phyloP scores from a whole-genome alignment of 2,113 vertebrate species.

The Halcyon senegalensis region DNA sequence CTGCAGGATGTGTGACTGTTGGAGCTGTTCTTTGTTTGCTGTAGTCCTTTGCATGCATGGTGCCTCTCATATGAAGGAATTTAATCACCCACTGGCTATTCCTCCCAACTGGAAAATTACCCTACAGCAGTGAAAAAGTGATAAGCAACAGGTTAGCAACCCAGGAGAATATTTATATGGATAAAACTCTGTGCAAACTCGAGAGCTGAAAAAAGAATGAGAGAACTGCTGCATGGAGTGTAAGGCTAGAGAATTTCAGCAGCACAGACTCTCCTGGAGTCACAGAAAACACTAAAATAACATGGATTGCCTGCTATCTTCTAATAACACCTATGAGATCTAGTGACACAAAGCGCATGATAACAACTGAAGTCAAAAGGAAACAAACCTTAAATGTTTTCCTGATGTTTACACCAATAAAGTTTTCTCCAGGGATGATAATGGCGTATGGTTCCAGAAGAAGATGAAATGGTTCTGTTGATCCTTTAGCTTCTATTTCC shows the following conservation, averaged over 20 bases:
- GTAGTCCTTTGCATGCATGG: background rate
- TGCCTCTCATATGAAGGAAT: background rate
- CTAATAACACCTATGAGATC: background rate
- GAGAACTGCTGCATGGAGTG: background rate
- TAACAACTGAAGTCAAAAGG: background rate
- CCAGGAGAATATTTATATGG: background rate
- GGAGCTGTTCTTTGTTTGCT: background rate
- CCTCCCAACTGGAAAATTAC: background rate
- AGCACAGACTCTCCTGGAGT: background rate
- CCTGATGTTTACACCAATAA: slow-evolving; percentile 76
- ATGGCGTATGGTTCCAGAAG: slow-evolving; percentile 88
- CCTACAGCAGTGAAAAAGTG: background rate
- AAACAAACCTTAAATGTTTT: slow-evolving; percentile 85
- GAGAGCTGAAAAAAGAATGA: background rate
- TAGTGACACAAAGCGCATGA: background rate
- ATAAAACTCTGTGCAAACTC: background rate
- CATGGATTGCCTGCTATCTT: background rate
- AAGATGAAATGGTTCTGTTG: slow-evolving; percentile 81
- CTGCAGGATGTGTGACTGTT: background rate
- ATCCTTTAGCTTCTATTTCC: slow-evolving; percentile 91
- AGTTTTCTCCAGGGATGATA: slow-evolving; percentile 85
- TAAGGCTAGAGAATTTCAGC: background rate
- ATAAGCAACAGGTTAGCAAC: background rate
- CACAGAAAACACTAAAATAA: background rate
- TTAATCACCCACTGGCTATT: background rate